Percentiles rank a stretch among this genome's conserved stretches.
Conservation (phyloP, 1,140 invertebrate species). For the Phthorimaea operculella region DNA sequence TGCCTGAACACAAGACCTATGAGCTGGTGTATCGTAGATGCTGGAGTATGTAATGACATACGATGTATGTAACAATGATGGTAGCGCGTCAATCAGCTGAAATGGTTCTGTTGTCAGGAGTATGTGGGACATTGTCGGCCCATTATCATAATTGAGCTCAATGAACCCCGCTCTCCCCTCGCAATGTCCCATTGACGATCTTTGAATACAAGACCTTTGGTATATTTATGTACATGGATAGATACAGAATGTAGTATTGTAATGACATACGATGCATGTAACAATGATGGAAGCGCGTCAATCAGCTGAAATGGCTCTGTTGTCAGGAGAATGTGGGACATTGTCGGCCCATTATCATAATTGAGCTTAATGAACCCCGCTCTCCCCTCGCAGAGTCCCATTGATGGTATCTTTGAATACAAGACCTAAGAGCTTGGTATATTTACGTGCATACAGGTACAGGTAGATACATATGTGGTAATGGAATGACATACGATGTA, state of each 20-base stretch:
- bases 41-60: background rate
- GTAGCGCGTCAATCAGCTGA: conserved; percentile 30
- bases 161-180: conserved; percentile 22
- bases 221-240: too few relatives aligned
- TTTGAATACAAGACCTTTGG: too few relatives aligned
- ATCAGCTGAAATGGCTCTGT: conserved; percentile 29
- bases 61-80: conserved; percentile 7
- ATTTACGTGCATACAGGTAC: too few relatives aligned
- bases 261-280: background rate
- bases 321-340: conserved; percentile 30
- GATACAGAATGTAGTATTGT: too few relatives aligned
- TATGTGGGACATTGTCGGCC: conserved; percentile 26
- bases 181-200: too few relatives aligned
- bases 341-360: conserved; percentile 50
- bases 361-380: conserved; percentile 44
- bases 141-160: conserved; percentile 62
- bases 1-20: too few relatives aligned
- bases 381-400: too few relatives aligned
- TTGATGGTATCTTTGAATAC: too few relatives aligned
- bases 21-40: too few relatives aligned
- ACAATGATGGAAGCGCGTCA: conserved; percentile 18
- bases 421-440: too few relatives aligned
- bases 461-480: too few relatives aligned
- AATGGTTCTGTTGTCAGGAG: conserved; percentile 24
- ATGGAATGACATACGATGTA: background rate